Evolutionary conservation across 1,140 invertebrate species (phyloP), one percentile per base, ranked within the genome.

Genomic region (Psix sp.): DNA sequence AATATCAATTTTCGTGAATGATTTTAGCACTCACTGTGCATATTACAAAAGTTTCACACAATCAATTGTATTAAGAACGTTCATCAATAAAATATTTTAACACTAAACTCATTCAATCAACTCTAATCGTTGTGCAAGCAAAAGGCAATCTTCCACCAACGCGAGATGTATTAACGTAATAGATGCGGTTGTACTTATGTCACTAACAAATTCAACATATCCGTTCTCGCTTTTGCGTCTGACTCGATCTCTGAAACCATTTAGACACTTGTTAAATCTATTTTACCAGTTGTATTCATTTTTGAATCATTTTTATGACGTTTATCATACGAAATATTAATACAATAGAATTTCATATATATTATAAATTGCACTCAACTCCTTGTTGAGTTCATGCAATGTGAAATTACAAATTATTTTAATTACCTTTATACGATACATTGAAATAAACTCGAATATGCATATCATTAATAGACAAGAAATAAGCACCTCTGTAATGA

Each of bases 101-200:
- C 14, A 21, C 45, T 38, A 39, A 59, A 72, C 35, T 72, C 29
- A 63, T 72, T 71, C 52, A 59, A 72, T 72, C 54, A 48, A 11
- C 24, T 46, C 60, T 60, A 73, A 73, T 73, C 60, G 48, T 59
- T 62, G 24, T 62, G 56, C 49, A 57, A 67, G 62, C 49, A 46
- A 52, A 36, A 48, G 36, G 35, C 62, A 67, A 73, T 66, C 46
- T 66, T 54, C 31, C 18, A 36, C 13, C 43, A 56, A 39, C 43
- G 38, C 62, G 60, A 42, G 42, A 35, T 62, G 51, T 57, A 67
- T 74, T 67, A 67, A 56, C 49, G 56, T 51, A 62, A 67, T 67
- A 38, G 56, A 31, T 42, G 71, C 71, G 67, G 57, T 62, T 73
- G 68, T 54, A 73, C 60, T 73, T 73, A 52, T 65, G 68, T 73